Evolutionary conservation across 2,113 vertebrate species (phyloP).

Genomic region (Equus quagga): DNA sequence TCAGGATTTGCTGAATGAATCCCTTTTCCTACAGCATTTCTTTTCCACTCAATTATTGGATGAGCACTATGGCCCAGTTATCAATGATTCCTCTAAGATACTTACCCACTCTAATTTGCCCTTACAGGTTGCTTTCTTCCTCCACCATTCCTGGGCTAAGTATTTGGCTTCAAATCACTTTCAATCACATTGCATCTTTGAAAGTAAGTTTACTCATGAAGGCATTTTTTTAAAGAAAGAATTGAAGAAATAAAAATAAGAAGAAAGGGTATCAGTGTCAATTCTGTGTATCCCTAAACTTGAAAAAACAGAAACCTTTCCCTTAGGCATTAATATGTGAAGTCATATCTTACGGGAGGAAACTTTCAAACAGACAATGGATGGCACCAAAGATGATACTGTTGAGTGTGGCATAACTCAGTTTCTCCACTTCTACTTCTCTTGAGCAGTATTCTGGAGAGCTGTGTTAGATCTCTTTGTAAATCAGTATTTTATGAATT

Average conservation of each 20-base stretch:
- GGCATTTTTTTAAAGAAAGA: neutral
- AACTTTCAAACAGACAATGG: neutral
- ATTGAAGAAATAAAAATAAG: conserved; percentile 9
- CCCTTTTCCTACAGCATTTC: neutral
- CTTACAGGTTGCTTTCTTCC: neutral
- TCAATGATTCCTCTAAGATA: neutral
- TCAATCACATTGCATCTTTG: neutral
- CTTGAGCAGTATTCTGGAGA: neutral
- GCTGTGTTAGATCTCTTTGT: neutral
- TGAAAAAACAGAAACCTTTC: neutral
- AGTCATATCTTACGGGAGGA: neutral
- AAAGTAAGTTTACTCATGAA: neutral
- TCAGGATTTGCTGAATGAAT: neutral
- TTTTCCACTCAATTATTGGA: conserved; percentile 18
- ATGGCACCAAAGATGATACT: too few relatives aligned
- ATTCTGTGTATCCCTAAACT: neutral
- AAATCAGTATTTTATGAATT: neutral
- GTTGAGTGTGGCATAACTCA: neutral
- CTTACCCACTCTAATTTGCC: neutral
- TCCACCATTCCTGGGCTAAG: neutral
- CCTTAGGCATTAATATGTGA: neutral
- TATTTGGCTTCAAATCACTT: neutral
- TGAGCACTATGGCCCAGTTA: neutral
- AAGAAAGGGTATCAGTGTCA: neutral
- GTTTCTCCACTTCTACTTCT: neutral